Evolutionary conservation across 2,113 vertebrate species (phyloP), one percentile per base, ranked within the genome.

Genomic region (Condylura cristata): DNA sequence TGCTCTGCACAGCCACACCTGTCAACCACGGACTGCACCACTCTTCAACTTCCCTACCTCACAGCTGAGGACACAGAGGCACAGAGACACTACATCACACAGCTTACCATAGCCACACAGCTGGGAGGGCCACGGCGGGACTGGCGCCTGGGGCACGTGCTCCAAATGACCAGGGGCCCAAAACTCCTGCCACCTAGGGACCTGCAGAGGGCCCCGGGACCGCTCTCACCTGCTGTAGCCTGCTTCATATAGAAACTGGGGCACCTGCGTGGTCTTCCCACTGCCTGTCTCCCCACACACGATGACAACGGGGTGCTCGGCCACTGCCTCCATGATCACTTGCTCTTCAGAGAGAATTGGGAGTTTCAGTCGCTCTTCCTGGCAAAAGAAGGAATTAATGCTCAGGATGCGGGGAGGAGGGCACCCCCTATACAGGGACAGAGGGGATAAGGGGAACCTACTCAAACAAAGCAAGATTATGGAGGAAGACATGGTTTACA

Each of bases 221-320:
- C 16, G 72, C 58, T 56, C 86, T 5, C 97, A 99, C 99, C 99
- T 99, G 97, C 99, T 97, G 65, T 99, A 99, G 90, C 99, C 99
- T 0, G 99, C 99, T 96, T 99, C 99, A 11, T 99, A 99, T 48
- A 99, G 99, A 44, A 99, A 99, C 98, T 99, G 99, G 20, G 99
- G 99, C 46, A 99, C 98, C 94, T 99, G 99, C 0, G 99, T 99
- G 60, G 99, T 99, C 98, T 99, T 99, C 34, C 99, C 99, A 0
- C 99, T 99, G 82, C 99, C 99, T 0, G 99, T 99, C 97, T 99
- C 99, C 3, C 99, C 99, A 9, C 99, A 99, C 30, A 99, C 96
- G 76, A 99, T 97, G 30, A 99, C 95, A 9, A 98, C 81, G 39
- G 98, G 98, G 89, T 99, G 99, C 96, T 99, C 99, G 0, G 95